Percentiles rank a stretch among this genome's conserved stretches.
phyloP scores from a whole-genome alignment of 2,888 invertebrate species.

The Cecidostiba fungosa region DNA sequence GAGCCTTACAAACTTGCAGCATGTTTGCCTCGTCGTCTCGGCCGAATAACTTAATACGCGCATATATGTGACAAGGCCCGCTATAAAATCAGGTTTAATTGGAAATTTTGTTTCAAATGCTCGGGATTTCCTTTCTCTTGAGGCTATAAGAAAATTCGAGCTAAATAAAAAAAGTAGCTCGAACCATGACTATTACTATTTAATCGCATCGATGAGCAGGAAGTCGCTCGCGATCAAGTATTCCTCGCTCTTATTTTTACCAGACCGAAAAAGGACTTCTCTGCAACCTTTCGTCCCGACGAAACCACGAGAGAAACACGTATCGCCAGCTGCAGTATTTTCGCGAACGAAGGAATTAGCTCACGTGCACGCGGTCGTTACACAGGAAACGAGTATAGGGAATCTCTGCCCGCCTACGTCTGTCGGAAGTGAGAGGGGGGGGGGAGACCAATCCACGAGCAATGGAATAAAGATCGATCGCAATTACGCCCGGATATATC shows the following conservation, averaged over 20 bases:
- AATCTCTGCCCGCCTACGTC: background rate
- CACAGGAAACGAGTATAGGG: background rate
- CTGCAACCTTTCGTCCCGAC: background rate
- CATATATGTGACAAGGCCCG: too few relatives aligned
- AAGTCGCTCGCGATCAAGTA: background rate
- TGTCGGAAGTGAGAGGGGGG: background rate
- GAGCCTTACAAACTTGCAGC: background rate
- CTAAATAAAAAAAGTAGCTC: background rate
- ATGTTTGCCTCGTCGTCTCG: background rate
- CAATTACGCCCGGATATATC: conserved; percentile 45
- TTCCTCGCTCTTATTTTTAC: background rate
- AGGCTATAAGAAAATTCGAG: background rate
- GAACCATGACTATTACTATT: background rate
- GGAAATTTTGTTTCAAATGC: background rate
- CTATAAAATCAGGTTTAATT: background rate
- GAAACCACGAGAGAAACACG: background rate
- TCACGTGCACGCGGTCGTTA: background rate
- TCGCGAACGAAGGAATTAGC: background rate
- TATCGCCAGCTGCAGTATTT: background rate
- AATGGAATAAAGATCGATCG: conserved; percentile 44
- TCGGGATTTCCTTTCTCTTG: background rate
- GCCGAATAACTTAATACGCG: background rate
- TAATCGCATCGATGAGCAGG: background rate
- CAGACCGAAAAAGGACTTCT: background rate
- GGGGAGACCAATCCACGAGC: background rate